These are phyloP conservation scores for Papilio xuthus DNA, from an alignment of 1,140 invertebrate genomes.

Conservation along the genomic window DNA sequence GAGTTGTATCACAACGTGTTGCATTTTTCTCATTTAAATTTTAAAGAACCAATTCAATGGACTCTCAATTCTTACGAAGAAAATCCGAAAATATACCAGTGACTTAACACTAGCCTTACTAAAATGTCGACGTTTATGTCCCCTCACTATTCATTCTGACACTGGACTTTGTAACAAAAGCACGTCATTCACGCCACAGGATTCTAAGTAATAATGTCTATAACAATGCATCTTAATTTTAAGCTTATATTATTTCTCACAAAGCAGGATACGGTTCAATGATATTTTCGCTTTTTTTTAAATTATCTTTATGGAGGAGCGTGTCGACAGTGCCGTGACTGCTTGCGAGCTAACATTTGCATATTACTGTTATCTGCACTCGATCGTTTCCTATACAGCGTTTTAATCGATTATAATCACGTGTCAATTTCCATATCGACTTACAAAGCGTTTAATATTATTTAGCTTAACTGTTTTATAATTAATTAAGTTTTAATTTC, in stretches of 20 bases:
- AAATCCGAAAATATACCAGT: too few species aligned
- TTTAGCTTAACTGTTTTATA: slow-evolving; percentile 1
- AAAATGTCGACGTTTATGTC: too few species aligned
- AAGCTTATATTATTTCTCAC: neutral
- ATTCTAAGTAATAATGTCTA: too few species aligned
- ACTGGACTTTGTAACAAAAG: too few species aligned
- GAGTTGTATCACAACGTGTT: too few species aligned
- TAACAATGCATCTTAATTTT: neutral
- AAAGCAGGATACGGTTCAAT: slow-evolving; percentile 26
- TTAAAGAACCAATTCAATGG: too few species aligned
- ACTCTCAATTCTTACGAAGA: too few species aligned
- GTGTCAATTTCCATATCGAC: slow-evolving; percentile 46
- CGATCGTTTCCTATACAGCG: slow-evolving; percentile 52
- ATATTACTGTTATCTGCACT: slow-evolving; percentile 46
- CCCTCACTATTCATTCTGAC: too few species aligned
- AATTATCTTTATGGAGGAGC: neutral
- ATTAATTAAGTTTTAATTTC: neutral
- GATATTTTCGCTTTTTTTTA: slow-evolving; percentile 22
- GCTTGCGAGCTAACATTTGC: slow-evolving; percentile 44
- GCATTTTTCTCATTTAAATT: too few species aligned
- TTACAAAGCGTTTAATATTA: slow-evolving; percentile 12
- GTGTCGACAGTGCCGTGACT: slow-evolving; percentile 25
- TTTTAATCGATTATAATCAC: slow-evolving; percentile 51
- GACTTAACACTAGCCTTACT: too few species aligned
- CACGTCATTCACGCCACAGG: too few species aligned